Percentiles rank a stretch among this genome's conserved stretches.
These are phyloP conservation scores for Dendroctonus ponderosae DNA, from an alignment of 1,140 invertebrate genomes.

Conservation along the genomic window DNA sequence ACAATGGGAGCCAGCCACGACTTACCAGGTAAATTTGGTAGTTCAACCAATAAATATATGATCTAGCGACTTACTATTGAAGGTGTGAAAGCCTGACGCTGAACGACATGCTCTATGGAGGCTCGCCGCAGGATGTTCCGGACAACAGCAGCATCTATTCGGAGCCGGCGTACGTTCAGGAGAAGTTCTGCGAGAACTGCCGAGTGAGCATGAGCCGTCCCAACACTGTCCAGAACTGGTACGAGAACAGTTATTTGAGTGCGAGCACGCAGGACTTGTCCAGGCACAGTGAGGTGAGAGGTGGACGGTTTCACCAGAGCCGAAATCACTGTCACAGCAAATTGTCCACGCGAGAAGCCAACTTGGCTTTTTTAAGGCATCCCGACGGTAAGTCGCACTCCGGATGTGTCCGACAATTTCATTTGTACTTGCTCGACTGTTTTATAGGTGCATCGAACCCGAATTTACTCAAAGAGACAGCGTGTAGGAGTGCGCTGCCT, in stretches of 20 bases:
- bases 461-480: constrained; percentile 58
- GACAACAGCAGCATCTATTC: constrained; percentile 75
- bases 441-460: constrained; percentile 72
- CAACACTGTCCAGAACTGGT: constrained; percentile 61
- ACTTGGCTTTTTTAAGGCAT: constrained; percentile 76
- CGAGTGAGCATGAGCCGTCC: constrained; percentile 69
- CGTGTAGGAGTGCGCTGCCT: constrained; percentile 15
- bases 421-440: too few species aligned
- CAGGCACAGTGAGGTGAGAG: constrained; percentile 44
- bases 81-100: constrained; percentile 66
- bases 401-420: too few species aligned
- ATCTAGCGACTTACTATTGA: not conserved
- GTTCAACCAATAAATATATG: too few species aligned
- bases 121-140: constrained; percentile 60
- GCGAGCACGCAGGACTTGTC: constrained; percentile 54
- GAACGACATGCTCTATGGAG: constrained; percentile 66
- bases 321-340: constrained; percentile 53
- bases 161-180: constrained; percentile 75
- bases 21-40: constrained; percentile 49
- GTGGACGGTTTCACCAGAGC: constrained; percentile 47
- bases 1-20: constrained; percentile 39
- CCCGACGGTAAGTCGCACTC: constrained; percentile 64
- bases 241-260: constrained; percentile 49
- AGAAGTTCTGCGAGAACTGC: constrained; percentile 75
- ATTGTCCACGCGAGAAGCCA: constrained; percentile 53